Conservation (phyloP, 2,113 vertebrate species). For the Propithecus coquereli region DNA sequence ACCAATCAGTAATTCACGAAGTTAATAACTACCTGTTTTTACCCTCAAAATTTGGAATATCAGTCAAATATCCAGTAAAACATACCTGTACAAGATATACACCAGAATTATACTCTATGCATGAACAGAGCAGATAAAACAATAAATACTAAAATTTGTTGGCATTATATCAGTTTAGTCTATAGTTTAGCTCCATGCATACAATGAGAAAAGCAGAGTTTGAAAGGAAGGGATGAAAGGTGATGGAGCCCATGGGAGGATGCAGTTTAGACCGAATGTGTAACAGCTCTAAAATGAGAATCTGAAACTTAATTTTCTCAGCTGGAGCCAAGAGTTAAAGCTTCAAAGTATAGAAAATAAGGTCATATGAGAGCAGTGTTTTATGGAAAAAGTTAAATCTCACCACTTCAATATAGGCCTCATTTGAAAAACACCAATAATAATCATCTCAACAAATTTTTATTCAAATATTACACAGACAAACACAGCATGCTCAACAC, state of each 20-base stretch:
- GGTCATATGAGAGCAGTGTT: neutral
- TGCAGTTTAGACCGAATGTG: neutral
- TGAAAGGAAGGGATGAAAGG: neutral
- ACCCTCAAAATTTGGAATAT: neutral
- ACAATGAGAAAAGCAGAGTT: neutral
- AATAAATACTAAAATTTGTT: neutral
- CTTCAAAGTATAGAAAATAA: neutral
- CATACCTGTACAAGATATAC: neutral
- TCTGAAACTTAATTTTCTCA: conserved; percentile 46
- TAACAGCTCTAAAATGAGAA: neutral
- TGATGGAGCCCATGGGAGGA: neutral
- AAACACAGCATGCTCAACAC: neutral
- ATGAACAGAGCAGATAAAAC: neutral
- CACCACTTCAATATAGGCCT: neutral
- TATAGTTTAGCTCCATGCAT: neutral
- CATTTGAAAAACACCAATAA: neutral
- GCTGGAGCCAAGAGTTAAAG: neutral
- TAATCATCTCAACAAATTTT: neutral
- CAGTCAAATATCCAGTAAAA: neutral
- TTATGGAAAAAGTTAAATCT: conserved; percentile 15
- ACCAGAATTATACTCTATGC: neutral
- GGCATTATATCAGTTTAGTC: neutral
- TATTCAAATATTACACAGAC: conserved; percentile 8
- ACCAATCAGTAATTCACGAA: neutral
- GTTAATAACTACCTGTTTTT: neutral